phyloP scores from a whole-genome alignment of 53 echinoderm and acorn worm genomes.

The Hippasteria phrygiana region DNA sequence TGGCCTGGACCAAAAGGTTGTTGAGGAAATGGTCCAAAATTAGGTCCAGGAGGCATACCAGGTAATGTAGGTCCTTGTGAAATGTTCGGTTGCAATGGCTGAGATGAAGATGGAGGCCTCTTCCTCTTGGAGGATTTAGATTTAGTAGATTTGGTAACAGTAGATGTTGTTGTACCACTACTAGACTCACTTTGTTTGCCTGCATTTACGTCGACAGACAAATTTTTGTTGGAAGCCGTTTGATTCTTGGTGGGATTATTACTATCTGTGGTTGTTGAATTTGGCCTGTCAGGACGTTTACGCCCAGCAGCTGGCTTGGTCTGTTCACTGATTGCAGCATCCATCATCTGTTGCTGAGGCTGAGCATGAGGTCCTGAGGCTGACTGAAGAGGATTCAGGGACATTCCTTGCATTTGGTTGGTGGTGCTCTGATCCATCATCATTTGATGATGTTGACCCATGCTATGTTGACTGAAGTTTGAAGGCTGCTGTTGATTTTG shows the following conservation, averaged over 20 bases:
- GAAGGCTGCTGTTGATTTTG: conserved; percentile 38
- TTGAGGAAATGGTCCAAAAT: conserved; percentile 85
- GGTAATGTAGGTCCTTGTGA: conserved; percentile 75
- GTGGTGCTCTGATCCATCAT: conserved; percentile 56
- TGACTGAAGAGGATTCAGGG: conserved; percentile 28
- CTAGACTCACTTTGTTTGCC: conserved; percentile 38
- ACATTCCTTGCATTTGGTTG: conserved; percentile 57
- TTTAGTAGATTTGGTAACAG: conserved; percentile 58
- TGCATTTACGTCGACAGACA: conserved; percentile 16
- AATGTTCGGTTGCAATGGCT: conserved; percentile 88
- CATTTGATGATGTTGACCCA: conserved; percentile 60
- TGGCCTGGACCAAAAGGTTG: conserved; percentile 78
- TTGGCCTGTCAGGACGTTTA: conserved; percentile 53
- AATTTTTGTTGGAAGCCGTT: conserved; percentile 52
- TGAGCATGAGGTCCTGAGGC: conserved; percentile 21
- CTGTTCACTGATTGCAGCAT: conserved; percentile 20
- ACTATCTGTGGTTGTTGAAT: conserved; percentile 24
- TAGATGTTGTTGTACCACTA: conserved; percentile 28
- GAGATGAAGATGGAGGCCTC: conserved; percentile 79
- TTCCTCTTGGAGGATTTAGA: conserved; percentile 79
- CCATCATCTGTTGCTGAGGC: conserved; percentile 24
- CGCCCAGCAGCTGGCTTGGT: conserved; percentile 40
- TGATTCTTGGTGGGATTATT: conserved; percentile 41
- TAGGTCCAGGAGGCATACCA: conserved; percentile 86
- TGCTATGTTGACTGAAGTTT: conserved; percentile 54